Evolutionary conservation across 2,113 vertebrate species (phyloP), one percentile per base, ranked within the genome.

Genomic region (Stigmatopora argus): DNA sequence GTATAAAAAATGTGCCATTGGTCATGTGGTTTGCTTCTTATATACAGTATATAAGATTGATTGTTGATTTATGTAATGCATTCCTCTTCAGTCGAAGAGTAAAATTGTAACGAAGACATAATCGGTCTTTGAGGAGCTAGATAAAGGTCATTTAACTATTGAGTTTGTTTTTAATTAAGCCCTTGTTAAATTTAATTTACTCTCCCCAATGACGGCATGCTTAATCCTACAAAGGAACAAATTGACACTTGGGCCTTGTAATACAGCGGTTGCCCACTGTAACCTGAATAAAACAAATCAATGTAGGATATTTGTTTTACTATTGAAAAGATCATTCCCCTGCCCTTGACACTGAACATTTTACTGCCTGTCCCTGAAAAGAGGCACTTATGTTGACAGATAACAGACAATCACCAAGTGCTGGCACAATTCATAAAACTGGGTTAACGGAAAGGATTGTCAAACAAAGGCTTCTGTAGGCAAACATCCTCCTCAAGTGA

Each of bases 361-460:
- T 90, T 89, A 92, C 85, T 86, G 85, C 86, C 35, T 62, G 70
- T 66, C 76, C 82, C 84, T 86, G 86, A 81, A 83, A 85, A 75
- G 68, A 78, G 79, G 62, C 78, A 86, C 89, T 90, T 90, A 91
- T 89, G 73, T 72, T 67, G 46, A 75, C 76, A 86, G 90, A 92
- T 91, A 91, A 89, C 86, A 79, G 76, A 82, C 84, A 88, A 88
- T 82, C 79, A 67, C 75, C 70, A 71, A 75, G 83, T 88, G 88
- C 89, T 90, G 88, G 89, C 88, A 89, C 85, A 89, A 89, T 88
- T 91, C 88, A 90, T 89, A 77, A 88, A 84, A 76, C 77, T 68
- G 11, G 21, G 74, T 75, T 74, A 77, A 75, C 81, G 83, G 78
- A 87, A 84, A 86, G 84, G 83, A 73, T 82, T 69, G 81, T 86